phyloP scores from a whole-genome alignment of 2,113 vertebrate genomes.

The Neoarius graeffei region DNA sequence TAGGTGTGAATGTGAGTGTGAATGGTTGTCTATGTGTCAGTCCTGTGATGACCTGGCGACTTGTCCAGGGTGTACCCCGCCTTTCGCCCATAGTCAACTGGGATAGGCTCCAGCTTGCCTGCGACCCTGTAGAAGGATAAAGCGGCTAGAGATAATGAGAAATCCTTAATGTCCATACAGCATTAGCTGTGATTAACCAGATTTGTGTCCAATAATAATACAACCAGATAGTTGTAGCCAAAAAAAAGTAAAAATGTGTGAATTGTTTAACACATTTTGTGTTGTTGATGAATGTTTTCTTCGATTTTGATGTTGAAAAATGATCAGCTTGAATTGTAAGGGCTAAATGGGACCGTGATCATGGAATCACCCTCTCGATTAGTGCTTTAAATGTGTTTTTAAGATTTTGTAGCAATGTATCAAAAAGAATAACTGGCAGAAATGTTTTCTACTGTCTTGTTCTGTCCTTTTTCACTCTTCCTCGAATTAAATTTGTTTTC shows the following conservation, averaged over 20 bases:
- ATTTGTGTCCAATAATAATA: too few species aligned
- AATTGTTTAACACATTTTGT: neutral
- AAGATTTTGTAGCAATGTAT: neutral
- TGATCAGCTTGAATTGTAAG: neutral
- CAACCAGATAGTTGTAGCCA: too few species aligned
- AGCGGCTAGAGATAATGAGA: too few species aligned
- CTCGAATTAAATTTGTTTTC: slow-evolving; percentile 1
- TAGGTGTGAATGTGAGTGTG: too few species aligned
- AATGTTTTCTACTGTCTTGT: neutral
- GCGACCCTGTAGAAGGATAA: too few species aligned
- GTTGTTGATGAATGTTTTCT: neutral
- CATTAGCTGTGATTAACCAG: too few species aligned
- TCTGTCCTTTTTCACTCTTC: neutral
- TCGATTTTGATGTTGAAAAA: neutral
- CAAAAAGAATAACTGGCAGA: neutral
- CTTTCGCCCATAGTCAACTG: too few species aligned
- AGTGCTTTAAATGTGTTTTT: neutral
- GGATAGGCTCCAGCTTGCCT: too few species aligned
- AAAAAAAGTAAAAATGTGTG: neutral
- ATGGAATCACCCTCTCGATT: neutral
- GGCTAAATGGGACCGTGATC: neutral
- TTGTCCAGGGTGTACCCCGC: too few species aligned
- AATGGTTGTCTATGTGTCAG: too few species aligned
- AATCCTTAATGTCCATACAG: too few species aligned
- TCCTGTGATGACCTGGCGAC: too few species aligned